Evolutionary conservation across 2,113 vertebrate genomes (phyloP).

Genomic region (Zosterops borbonicus): DNA sequence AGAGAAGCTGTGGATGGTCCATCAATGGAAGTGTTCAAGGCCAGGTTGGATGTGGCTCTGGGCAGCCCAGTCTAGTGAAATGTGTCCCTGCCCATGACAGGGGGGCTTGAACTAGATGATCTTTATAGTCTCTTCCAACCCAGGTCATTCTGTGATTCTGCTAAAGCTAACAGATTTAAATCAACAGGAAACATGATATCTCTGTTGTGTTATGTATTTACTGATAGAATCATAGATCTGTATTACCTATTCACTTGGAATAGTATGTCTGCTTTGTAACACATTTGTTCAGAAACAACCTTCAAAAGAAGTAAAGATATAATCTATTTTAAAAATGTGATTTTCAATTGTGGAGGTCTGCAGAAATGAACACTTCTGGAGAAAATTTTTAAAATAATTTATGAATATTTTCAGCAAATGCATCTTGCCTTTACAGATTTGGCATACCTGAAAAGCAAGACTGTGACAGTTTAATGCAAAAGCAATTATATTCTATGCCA

Average conservation of each 20-base stretch:
- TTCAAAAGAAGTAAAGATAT: not conserved
- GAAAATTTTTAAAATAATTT: not conserved
- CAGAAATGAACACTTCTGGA: not conserved
- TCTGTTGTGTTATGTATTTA: not conserved
- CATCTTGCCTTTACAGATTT: not conserved
- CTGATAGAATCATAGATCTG: not conserved
- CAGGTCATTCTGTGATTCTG: not conserved
- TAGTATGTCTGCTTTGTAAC: not conserved
- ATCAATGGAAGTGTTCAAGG: not conserved
- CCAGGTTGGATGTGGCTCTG: not conserved
- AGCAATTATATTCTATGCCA: not conserved
- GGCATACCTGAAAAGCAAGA: not conserved
- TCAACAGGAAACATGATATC: not conserved
- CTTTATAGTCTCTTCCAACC: not conserved
- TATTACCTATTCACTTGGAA: not conserved
- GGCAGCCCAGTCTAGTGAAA: not conserved
- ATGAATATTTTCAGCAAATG: conserved; percentile 9
- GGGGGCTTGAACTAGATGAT: not conserved
- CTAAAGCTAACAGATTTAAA: not conserved
- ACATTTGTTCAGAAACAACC: not conserved
- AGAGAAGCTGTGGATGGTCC: not conserved
- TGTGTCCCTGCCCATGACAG: not conserved
- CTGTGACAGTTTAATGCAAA: conserved; percentile 44
- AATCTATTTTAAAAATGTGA: not conserved
- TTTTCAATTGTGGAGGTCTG: not conserved